These are phyloP conservation scores for Halocynthia aurantium DNA, from an alignment of 23 tunicate species.

Conservation along the genomic window DNA sequence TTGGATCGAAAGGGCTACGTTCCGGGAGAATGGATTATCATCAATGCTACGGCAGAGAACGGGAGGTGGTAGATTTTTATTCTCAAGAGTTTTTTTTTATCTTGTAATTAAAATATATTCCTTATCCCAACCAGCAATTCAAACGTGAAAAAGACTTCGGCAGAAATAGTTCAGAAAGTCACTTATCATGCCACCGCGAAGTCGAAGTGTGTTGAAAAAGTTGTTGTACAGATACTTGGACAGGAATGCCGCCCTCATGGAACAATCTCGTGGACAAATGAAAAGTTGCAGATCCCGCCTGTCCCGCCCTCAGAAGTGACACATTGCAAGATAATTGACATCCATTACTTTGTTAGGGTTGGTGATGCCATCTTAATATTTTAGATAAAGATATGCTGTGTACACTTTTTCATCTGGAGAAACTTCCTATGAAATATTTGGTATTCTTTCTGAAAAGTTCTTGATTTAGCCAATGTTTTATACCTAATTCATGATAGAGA, in stretches of 20 bases:
- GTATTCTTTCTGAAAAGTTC: no score
- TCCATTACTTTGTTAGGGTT: constrained; percentile 33
- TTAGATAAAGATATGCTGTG: no score
- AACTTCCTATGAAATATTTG: no score
- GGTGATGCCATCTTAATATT: no score
- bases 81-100: neutral
- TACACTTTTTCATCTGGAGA: no score
- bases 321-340: constrained; percentile 58
- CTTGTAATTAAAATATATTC: neutral
- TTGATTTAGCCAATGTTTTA: no score
- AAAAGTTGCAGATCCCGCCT: constrained; percentile 28
- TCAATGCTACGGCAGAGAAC: constrained; percentile 32
- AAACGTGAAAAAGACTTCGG: constrained; percentile 9
- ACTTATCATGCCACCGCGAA: constrained; percentile 27
- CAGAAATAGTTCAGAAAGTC: constrained; percentile 30
- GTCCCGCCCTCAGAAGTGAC: constrained; percentile 41
- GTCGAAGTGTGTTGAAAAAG: constrained; percentile 3
- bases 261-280: constrained; percentile 25
- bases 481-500: no score
- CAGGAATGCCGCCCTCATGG: neutral
- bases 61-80: constrained; percentile 14
- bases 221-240: constrained; percentile 12
- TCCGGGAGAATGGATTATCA: constrained; percentile 41
- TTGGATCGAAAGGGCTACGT: constrained; percentile 37
- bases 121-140: constrained; percentile 1